phyloP scores from a whole-genome alignment of 2,113 vertebrate genomes.

The Myocastor coypus region DNA sequence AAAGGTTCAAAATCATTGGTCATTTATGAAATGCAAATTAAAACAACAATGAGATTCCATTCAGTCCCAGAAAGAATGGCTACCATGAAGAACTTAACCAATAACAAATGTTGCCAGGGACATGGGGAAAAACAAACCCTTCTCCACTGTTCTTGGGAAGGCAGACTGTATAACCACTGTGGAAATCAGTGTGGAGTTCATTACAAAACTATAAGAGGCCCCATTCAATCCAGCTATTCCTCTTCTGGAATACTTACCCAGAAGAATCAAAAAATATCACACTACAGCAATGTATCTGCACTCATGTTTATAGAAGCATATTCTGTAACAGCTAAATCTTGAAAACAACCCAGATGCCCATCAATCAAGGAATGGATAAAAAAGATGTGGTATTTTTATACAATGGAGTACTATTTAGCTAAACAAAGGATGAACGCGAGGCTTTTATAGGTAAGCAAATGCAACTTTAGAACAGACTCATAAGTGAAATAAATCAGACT shows the following conservation, averaged over 20 bases:
- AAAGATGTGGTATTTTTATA: not conserved
- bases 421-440: not conserved
- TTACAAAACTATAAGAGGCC: too few relatives aligned
- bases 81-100: too few relatives aligned
- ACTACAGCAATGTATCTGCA: not conserved
- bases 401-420: not conserved
- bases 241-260: not conserved
- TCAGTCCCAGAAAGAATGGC: too few relatives aligned
- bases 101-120: too few relatives aligned
- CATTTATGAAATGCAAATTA: too few relatives aligned
- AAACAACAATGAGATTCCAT: too few relatives aligned
- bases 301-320: not conserved
- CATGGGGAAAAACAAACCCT: too few relatives aligned
- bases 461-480: not conserved
- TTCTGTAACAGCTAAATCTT: not conserved
- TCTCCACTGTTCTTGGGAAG: too few relatives aligned
- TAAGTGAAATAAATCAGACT: not conserved
- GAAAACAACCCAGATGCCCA: not conserved
- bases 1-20: too few relatives aligned
- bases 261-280: not conserved
- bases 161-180: too few relatives aligned
- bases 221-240: not conserved
- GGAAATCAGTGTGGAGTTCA: too few relatives aligned
- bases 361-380: not conserved
- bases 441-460: not conserved